These are phyloP conservation scores for Protonibea diacanthus DNA, from an alignment of 2,797 vertebrate species.

Conservation along the genomic window DNA sequence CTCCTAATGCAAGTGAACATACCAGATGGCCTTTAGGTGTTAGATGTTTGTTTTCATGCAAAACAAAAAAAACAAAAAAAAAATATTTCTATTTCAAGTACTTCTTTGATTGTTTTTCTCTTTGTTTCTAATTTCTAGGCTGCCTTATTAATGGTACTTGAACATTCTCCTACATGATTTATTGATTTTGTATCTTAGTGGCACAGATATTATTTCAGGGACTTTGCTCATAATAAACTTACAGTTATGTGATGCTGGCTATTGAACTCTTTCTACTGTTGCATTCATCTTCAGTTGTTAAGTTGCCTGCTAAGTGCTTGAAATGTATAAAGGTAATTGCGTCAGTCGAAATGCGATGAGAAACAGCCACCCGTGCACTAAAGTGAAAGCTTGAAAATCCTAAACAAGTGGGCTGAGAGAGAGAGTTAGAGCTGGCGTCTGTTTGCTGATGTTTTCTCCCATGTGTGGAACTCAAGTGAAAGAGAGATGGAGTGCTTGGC, in stretches of 20 bases:
- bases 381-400: constrained; percentile 62
- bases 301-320: constrained; percentile 1
- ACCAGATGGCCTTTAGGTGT: not conserved
- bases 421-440: constrained; percentile 23
- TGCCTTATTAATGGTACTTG: constrained; percentile 7
- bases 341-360: constrained; percentile 33
- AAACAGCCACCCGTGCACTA: constrained; percentile 10
- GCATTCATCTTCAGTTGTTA: constrained; percentile 4
- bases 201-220: not conserved
- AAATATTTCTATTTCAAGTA: constrained; percentile 8
- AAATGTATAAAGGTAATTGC: constrained; percentile 24
- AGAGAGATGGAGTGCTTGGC: constrained; percentile 72
- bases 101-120: not conserved
- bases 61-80: not conserved
- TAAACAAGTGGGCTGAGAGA: constrained; percentile 59
- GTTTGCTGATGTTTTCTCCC: constrained; percentile 67
- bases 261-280: not conserved
- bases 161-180: not conserved
- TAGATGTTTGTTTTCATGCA: constrained; percentile 5
- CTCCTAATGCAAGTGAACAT: not conserved
- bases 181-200: constrained; percentile 10
- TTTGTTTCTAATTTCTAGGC: constrained; percentile 2
- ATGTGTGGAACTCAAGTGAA: constrained; percentile 66
- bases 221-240: constrained; percentile 1
- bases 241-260: not conserved